These are phyloP conservation scores for Mobula hypostoma DNA, from an alignment of 2,113 vertebrate genomes.

Conservation along the genomic window DNA sequence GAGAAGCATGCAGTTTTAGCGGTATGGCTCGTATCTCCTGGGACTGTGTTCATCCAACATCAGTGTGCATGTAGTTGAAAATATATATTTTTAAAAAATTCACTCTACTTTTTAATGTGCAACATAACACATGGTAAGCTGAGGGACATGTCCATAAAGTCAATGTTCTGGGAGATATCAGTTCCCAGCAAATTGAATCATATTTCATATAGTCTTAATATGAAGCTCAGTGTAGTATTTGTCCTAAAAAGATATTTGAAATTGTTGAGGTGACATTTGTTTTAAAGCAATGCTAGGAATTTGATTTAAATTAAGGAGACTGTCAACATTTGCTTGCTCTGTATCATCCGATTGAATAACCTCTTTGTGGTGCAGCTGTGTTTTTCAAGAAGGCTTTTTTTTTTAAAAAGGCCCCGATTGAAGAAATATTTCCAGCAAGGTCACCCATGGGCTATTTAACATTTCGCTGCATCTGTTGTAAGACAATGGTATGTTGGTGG, in stretches of 20 bases:
- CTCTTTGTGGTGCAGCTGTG: conserved; percentile 15
- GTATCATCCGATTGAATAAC: not conserved
- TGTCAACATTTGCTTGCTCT: conserved; percentile 21
- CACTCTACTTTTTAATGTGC: not conserved
- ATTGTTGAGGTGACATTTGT: conserved; percentile 29
- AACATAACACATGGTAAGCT: not conserved
- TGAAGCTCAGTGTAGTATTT: not conserved
- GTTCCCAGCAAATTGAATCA: not conserved
- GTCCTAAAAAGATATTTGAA: conserved; percentile 3
- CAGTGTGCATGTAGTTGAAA: conserved; percentile 8
- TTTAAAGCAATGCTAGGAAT: conserved; percentile 26
- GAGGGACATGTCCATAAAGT: not conserved
- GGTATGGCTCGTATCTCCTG: not conserved
- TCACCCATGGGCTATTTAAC: not conserved
- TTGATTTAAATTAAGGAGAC: conserved; percentile 18
- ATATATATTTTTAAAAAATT: not conserved
- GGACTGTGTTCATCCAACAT: conserved; percentile 14
- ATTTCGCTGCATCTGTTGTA: not conserved
- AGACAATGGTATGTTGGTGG: not conserved
- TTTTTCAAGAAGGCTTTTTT: not conserved
- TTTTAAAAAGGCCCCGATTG: not conserved
- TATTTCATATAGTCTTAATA: not conserved
- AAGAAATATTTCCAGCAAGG: conserved; percentile 14
- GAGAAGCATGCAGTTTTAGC: not conserved
- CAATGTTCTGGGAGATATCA: not conserved